phyloP scores from a whole-genome alignment of 2,113 vertebrate species.

The mouse (Mus musculus) region GRCm39 chr4:86506501-86507000 shows the following conservation, averaged over 20 bases:
- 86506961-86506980: constrained; percentile 30
- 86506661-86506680: not conserved
- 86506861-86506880: not conserved
- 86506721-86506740: not conserved
- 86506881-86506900: not conserved
- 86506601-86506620: not conserved
- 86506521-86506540: not conserved
- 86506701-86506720: not conserved
- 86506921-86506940: constrained; percentile 1
- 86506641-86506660: not conserved
- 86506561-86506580: not conserved
- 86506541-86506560: not conserved
- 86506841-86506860: not conserved
- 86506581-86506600: not conserved
- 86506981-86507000: not conserved
- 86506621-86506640: not conserved
- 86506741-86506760: not conserved
- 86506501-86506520: too few relatives aligned
- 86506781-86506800: not conserved
- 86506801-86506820: not conserved
- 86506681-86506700: not conserved
- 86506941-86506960: constrained; percentile 17
- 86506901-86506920: not conserved
- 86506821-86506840: not conserved
- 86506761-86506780: not conserved